Base-by-base conservation (phyloP, 2,888 invertebrate genomes). In the Rotaria macrura region DNA sequence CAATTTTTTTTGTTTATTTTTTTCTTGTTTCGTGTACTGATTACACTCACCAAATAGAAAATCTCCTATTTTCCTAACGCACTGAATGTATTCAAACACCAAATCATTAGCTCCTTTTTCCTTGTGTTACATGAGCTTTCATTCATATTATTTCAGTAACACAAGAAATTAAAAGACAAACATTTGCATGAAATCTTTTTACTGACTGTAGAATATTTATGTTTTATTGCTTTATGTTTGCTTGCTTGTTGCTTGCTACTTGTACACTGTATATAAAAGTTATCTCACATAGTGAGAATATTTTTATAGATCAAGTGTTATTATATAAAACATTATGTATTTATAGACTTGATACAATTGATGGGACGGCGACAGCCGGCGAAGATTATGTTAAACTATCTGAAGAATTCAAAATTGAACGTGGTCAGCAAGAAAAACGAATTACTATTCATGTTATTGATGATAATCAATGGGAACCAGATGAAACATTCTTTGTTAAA, bases 401-500 rank as follows among this genome's bases (percentile, higher is more conserved):
- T 87, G 91, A 92, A 87, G 90, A 91, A 40, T 85, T 93, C 6
- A 91, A 90, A 4, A 93, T 93, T 89, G 91, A 91, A n/a, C 79
- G 79, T 79, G 43, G 43, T 12, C 79, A 79, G 43, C 79, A 79
- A n/a, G 79, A 79, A 79, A 79, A 79, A 43, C 14, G 43, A 25
- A 79, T 79, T n/a, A 79, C 79, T 12, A 79, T 79, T n/a, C 79
- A 79, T 79, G 79, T 93, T 86, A 90, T 93, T 17, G 92, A 92
- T 86, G 93, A 93, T 88, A 92, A 92, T 87, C 92, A 92, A 87
- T 93, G 93, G 93, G 93, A 93, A 89, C 92, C 93, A 0, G 92
- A 93, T 88, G 93, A 93, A 89, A 92, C 92, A 87, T 93, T 93
- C 89, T 93, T 92, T 89, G 91, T 93, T 47, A 92, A 93, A 88